A percentile compares a stretch with the other conserved stretches of the same genome.
phyloP scores from a whole-genome alignment of 2,797 vertebrate genomes.

The Eremophila alpestris region DNA sequence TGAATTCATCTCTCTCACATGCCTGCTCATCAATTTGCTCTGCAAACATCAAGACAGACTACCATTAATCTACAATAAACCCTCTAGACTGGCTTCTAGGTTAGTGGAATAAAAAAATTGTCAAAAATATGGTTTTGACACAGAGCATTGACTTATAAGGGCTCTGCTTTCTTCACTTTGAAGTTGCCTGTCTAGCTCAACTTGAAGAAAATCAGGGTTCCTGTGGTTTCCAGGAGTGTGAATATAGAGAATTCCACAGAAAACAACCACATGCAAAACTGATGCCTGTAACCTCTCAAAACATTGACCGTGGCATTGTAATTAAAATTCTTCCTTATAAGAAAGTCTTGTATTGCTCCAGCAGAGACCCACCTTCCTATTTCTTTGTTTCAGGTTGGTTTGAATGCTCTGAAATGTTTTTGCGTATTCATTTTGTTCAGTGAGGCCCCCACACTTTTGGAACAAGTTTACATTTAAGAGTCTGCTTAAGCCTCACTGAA shows the following conservation, averaged over 20 bases:
- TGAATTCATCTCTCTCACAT: background rate
- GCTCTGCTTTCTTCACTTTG: background rate
- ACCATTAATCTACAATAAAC: background rate
- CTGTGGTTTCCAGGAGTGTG: background rate
- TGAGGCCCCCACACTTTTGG: background rate
- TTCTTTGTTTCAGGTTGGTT: background rate
- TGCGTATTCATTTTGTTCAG: background rate
- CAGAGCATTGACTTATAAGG: background rate
- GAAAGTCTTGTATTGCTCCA: background rate
- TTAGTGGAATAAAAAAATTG: background rate
- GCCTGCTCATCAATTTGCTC: background rate
- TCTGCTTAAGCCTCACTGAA: background rate
- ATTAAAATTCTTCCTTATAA: background rate
- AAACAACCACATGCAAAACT: background rate
- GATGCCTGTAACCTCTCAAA: background rate
- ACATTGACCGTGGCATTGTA: rapidly evolving
- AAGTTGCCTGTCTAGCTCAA: background rate
- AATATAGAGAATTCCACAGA: background rate
- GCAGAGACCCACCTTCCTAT: background rate
- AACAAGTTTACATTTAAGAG: background rate
- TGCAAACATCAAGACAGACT: background rate
- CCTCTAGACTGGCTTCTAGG: background rate
- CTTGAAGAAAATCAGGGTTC: background rate
- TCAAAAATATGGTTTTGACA: background rate
- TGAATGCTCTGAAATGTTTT: background rate